A percentile compares a stretch with the other conserved stretches of the same genome.
Evolutionary conservation across 2,888 invertebrate species (phyloP).

Genomic region (Tromatobia lineatoria): DNA sequence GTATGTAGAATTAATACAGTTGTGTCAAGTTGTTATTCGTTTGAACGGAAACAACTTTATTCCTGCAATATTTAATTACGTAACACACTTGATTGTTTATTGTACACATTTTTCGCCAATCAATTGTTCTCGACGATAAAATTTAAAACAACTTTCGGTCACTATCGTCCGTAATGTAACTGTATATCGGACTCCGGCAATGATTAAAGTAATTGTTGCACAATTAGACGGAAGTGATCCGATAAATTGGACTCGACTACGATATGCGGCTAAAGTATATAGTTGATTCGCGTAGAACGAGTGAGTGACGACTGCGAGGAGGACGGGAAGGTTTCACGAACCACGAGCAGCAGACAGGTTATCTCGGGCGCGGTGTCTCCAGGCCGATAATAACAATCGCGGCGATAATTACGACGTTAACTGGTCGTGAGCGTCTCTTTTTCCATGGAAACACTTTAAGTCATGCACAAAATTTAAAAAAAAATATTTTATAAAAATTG

Average conservation of each 20-base stretch:
- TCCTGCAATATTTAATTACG: slow-evolving; percentile 3
- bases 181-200: background rate
- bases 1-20: background rate
- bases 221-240: background rate
- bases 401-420: slow-evolving; percentile 65
- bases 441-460: background rate
- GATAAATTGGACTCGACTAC: background rate
- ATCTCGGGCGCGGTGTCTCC: slow-evolving; percentile 70
- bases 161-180: background rate
- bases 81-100: slow-evolving; percentile 1
- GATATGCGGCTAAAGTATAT: background rate
- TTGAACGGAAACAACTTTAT: background rate
- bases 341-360: slow-evolving; percentile 61
- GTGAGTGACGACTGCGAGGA: slow-evolving; percentile 50
- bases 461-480: background rate
- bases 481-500: too few species aligned
- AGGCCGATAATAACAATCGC: slow-evolving; percentile 71
- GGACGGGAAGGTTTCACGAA: slow-evolving; percentile 45
- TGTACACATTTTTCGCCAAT: background rate
- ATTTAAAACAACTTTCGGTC: background rate
- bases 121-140: background rate
- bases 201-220: background rate
- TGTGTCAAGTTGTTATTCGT: background rate
- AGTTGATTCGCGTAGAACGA: slow-evolving; percentile 13
- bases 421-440: slow-evolving; percentile 34